A percentile compares a stretch with the other conserved stretches of the same genome.
These are phyloP conservation scores for Micronycteris hirsuta DNA, from an alignment of 2,113 vertebrate species.

Conservation along the genomic window DNA sequence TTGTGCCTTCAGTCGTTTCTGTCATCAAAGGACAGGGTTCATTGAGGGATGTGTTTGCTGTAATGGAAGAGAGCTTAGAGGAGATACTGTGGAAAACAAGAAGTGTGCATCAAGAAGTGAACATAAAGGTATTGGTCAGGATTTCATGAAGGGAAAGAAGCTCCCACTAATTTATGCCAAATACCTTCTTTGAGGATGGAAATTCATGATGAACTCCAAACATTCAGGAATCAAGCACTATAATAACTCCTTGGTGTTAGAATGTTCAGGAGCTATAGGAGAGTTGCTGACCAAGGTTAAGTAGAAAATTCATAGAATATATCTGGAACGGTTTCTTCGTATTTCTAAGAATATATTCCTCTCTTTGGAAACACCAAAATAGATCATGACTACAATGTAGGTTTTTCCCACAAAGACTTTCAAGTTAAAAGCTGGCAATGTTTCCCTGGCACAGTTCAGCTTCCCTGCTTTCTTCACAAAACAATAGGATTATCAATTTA, in stretches of 20 bases:
- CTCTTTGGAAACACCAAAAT: neutral
- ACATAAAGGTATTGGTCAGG: neutral
- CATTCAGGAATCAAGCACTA: neutral
- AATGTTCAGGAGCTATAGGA: neutral
- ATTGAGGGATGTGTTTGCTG: neutral
- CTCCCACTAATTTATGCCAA: neutral
- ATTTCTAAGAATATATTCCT: neutral
- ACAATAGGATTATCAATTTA: neutral
- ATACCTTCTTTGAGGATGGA: neutral
- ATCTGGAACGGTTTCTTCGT: neutral
- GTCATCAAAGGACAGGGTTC: neutral
- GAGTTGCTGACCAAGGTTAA: neutral
- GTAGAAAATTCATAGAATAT: neutral
- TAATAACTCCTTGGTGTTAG: neutral
- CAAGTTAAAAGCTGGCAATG: constrained; percentile 30
- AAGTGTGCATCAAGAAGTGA: neutral
- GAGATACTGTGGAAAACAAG: neutral
- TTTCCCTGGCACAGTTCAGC: neutral
- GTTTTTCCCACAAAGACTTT: neutral
- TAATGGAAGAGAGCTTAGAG: neutral
- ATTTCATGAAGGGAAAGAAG: neutral
- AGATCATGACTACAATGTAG: neutral
- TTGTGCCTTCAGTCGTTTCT: neutral
- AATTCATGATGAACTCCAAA: neutral
- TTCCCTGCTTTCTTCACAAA: constrained; percentile 13